Conservation (phyloP, 2,888 invertebrate genomes). For the Bruchidius siliquastri region DNA sequence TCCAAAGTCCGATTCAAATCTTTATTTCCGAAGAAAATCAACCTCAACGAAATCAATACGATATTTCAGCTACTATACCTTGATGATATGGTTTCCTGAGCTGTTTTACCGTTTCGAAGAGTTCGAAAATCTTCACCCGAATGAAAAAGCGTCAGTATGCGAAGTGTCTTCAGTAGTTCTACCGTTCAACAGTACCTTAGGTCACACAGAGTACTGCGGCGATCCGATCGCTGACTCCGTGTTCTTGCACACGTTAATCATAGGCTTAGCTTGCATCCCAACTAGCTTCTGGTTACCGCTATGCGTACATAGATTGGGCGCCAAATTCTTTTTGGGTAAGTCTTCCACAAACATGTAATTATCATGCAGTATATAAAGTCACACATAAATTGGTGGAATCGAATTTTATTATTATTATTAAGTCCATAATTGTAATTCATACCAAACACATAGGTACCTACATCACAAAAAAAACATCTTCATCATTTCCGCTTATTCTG, state of each 20-base stretch:
- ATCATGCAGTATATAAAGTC: no score
- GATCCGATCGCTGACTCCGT: conserved; percentile 63
- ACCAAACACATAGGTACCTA: no score
- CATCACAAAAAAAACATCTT: no score
- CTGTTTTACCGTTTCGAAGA: conserved; percentile 79
- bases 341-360: conserved; percentile 18
- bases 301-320: conserved; percentile 73
- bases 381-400: no score
- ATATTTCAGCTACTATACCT: conserved; percentile 73
- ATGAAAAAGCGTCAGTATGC: conserved; percentile 68
- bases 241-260: conserved; percentile 71
- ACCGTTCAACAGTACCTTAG: conserved; percentile 40
- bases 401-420: no score
- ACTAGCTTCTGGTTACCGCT: conserved; percentile 75
- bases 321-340: conserved; percentile 78
- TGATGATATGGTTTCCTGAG: conserved; percentile 92
- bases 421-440: no score
- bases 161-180: conserved; percentile 67
- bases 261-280: conserved; percentile 75
- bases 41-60: no score
- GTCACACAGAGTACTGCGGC: conserved; percentile 55
- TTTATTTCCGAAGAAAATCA: no score
- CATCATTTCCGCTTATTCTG: no score
- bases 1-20: no score
- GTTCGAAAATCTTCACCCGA: conserved; percentile 63